Percentiles rank a stretch among this genome's conserved stretches.
These are phyloP conservation scores for Chamaea fasciata DNA, from an alignment of 2,113 vertebrate species.

Conservation along the genomic window DNA sequence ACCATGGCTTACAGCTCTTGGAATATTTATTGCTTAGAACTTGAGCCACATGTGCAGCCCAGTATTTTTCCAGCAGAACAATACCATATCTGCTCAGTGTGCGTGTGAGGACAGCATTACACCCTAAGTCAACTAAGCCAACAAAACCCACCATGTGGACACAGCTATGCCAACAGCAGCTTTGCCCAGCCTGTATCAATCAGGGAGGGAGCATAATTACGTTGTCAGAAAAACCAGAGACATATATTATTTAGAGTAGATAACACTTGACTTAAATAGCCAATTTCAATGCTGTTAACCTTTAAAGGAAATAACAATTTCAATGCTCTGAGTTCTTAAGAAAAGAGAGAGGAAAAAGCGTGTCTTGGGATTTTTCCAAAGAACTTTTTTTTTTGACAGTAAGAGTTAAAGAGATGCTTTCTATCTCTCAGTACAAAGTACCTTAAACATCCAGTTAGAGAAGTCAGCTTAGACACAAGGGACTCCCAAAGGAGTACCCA, in stretches of 20 bases:
- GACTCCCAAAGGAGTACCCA: not conserved
- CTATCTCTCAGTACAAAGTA: not conserved
- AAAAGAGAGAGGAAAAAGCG: not conserved
- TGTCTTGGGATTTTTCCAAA: not conserved
- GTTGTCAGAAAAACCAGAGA: not conserved
- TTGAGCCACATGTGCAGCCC: not conserved
- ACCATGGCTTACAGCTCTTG: not conserved
- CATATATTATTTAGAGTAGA: not conserved
- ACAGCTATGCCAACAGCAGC: conserved; percentile 14
- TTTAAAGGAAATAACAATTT: conserved; percentile 10
- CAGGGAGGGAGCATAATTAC: not conserved
- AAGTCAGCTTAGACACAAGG: not conserved
- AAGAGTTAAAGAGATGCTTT: not conserved
- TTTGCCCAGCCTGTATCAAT: not conserved
- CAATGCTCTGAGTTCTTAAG: not conserved
- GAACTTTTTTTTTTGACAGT: not conserved
- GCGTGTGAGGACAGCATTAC: not conserved
- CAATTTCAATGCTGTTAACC: conserved; percentile 19
- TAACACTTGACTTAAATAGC: not conserved
- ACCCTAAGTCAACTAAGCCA: not conserved
- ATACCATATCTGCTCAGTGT: not conserved
- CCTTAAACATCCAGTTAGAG: not conserved
- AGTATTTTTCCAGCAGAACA: not conserved
- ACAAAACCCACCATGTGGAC: not conserved
- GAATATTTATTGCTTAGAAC: not conserved